A percentile compares a stretch with the other conserved stretches of the same genome.
Conservation (phyloP, 2,113 vertebrate species). For the Poicephalus gulielmi region DNA sequence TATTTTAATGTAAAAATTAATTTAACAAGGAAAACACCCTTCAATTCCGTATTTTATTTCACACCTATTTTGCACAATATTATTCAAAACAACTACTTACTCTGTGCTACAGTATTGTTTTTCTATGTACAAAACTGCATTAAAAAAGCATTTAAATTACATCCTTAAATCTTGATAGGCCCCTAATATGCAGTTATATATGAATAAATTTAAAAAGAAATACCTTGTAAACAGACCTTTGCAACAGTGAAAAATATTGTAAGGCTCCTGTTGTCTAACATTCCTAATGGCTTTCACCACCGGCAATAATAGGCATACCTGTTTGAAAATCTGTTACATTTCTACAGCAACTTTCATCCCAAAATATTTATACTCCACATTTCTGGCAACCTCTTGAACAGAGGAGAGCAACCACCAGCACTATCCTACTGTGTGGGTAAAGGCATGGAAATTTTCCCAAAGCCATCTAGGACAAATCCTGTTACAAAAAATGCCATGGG, state of each 20-base stretch:
- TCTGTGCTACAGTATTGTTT: neutral
- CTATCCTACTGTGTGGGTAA: neutral
- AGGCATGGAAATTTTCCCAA: neutral
- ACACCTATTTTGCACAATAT: neutral
- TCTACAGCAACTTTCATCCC: neutral
- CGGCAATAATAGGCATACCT: neutral
- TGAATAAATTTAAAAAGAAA: neutral
- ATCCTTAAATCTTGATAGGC: neutral
- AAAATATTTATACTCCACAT: neutral
- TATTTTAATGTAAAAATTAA: neutral
- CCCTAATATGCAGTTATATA: neutral
- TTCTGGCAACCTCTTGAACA: neutral
- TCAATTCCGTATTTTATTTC: neutral
- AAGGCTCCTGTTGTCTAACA: neutral
- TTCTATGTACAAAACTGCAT: neutral
- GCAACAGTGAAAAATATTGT: neutral
- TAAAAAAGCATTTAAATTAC: neutral
- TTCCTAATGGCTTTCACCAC: neutral
- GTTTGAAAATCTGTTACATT: slow-evolving; percentile 1
- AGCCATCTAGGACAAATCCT: neutral
- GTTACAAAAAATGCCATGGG: neutral
- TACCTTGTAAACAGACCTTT: neutral
- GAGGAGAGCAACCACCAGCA: neutral
- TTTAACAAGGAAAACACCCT: slow-evolving; percentile 4
- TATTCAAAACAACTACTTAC: neutral